Base-by-base conservation (phyloP, 2,888 invertebrate species). In the Celastrina argiolus region DNA sequence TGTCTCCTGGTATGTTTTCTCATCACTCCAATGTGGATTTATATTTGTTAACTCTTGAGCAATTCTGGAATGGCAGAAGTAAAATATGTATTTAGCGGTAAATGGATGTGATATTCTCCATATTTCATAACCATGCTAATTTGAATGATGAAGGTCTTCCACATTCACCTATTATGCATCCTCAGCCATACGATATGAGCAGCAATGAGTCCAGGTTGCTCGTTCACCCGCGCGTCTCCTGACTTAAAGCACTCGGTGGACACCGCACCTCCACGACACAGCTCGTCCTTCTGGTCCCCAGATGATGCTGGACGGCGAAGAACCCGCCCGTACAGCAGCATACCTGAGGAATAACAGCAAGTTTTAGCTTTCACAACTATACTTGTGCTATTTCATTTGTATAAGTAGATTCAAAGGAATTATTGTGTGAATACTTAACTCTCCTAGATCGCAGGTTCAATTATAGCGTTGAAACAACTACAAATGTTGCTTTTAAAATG, bases 21-120 rank as follows among this genome's bases (percentile, higher is more conserved):
- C 97, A 78, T 98, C 97, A 75, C 94, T 95, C 98, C 98, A 98
- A 75, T 96, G 95, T 0, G 94, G 93, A 87, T 98, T 98, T 51
- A 97, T 77, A 61, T 92, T 92, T 5, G 94, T 92, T 51, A 98
- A 81, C 73, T 94, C 93, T 71, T 93, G 92, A 1, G 97, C 96
- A 73, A 97, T 92, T 69, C 95, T 93, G 80, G 71, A 63, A 36
- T n/a, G 4, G 5, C 2, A n/a, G 14, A 14, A n/a, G 5, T 10
- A 41, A 42, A 45, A 45, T 16, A 45, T 18, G 18, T 18, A 42
- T 39, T n/a, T n/a, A n/a, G n/a, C n/a, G 39, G 42, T 42, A 42
- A 42, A 41, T n/a, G n/a, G 16, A 42, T 42, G 7, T 12, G n/a
- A 7, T 7, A n/a, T n/a, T 16, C 1, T 14, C 42, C 42, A n/a